Evolutionary conservation across 2,113 vertebrate species (phyloP).

Genomic region (Mus pahari): DNA sequence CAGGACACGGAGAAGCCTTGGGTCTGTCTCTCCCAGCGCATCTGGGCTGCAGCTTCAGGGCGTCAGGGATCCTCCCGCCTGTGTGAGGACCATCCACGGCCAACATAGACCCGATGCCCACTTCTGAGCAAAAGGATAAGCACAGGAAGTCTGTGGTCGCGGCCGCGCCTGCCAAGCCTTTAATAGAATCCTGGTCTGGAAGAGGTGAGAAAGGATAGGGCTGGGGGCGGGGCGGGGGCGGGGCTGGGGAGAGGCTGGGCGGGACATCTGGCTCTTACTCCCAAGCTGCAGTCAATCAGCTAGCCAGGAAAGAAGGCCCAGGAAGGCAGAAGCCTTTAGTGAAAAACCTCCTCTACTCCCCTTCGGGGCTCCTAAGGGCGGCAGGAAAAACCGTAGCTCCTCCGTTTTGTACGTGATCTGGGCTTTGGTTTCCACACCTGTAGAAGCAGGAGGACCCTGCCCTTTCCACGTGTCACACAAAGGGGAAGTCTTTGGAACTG

Average conservation of each 20-base stretch:
- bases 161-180: constrained; percentile 35
- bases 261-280: constrained; percentile 55
- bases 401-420: not conserved
- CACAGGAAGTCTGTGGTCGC: constrained; percentile 66
- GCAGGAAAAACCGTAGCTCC: not conserved
- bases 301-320: not conserved
- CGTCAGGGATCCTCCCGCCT: not conserved
- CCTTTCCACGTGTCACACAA: not conserved
- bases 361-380: not conserved
- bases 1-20: not conserved
- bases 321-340: not conserved
- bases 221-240: not conserved
- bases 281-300: constrained; percentile 65
- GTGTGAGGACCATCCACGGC: accelerated
- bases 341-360: not conserved
- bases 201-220: constrained; percentile 53
- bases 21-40: not conserved
- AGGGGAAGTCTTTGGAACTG: not conserved
- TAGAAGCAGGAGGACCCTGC: not conserved
- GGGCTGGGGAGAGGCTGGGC: not conserved
- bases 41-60: not conserved
- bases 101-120: not conserved
- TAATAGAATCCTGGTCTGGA: constrained; percentile 8
- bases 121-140: constrained; percentile 40
- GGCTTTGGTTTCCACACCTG: not conserved